phyloP scores from a whole-genome alignment of 2,113 vertebrate genomes.

The Hyaena hyaena region DNA sequence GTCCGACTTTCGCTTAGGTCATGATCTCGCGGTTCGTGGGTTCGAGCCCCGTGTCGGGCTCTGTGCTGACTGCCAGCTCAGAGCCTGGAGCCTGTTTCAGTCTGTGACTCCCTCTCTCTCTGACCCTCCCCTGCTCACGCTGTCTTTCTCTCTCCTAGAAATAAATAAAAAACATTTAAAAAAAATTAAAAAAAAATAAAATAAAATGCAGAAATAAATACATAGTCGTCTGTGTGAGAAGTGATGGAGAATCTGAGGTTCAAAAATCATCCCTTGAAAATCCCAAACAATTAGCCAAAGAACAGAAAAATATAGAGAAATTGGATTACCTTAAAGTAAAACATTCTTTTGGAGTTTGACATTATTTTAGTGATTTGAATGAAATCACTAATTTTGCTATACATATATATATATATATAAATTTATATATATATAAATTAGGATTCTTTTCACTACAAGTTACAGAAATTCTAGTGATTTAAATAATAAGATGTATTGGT shows the following conservation, averaged over 20 bases:
- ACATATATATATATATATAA: neutral
- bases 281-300: neutral
- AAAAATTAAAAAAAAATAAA: no score
- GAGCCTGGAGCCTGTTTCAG: no score
- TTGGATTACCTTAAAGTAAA: slow-evolving; percentile 45
- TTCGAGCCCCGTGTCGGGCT: no score
- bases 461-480: neutral
- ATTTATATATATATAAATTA: slow-evolving; percentile 47
- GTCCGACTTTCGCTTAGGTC: no score
- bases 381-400: slow-evolving; percentile 50
- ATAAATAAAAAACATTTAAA: no score
- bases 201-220: slow-evolving; percentile 32
- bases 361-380: slow-evolving; percentile 36
- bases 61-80: no score
- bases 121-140: no score
- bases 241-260: neutral
- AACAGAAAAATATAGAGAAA: slow-evolving; percentile 20
- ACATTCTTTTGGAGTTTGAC: neutral
- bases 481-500: neutral
- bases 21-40: no score
- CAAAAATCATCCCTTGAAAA: slow-evolving; percentile 28
- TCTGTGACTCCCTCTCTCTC: no score
- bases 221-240: neutral
- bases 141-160: no score
- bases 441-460: slow-evolving; percentile 54